phyloP scores from a whole-genome alignment of 2,888 invertebrate species.

The Netelia fuscicornis region DNA sequence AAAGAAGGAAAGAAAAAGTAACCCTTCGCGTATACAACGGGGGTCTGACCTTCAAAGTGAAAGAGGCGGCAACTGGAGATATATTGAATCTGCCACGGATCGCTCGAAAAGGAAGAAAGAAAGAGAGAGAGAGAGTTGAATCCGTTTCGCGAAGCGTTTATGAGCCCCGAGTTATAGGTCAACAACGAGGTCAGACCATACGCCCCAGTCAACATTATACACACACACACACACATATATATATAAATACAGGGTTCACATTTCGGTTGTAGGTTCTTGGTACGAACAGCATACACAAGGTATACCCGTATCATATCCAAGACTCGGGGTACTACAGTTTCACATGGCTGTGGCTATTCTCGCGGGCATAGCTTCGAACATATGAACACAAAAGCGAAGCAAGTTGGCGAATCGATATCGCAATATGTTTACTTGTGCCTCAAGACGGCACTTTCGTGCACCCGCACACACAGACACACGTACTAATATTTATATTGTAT shows the following conservation, averaged over 20 bases:
- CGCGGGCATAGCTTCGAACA: background rate
- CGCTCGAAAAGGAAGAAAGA: background rate
- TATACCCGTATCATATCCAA: constrained; percentile 1
- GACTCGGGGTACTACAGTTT: constrained; percentile 7
- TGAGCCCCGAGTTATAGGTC: constrained; percentile 46
- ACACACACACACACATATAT: background rate
- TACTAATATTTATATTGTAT: background rate
- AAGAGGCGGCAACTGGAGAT: constrained; percentile 13
- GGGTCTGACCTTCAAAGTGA: constrained; percentile 42
- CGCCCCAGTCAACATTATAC: constrained; percentile 3
- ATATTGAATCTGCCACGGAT: constrained; percentile 36
- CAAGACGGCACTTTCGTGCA: constrained; percentile 3
- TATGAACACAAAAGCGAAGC: background rate
- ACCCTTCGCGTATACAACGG: constrained; percentile 12
- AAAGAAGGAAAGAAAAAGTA: constrained; percentile 1
- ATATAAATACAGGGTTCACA: background rate
- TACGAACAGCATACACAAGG: constrained; percentile 25
- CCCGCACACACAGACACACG: background rate
- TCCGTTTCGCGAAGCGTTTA: constrained; percentile 38
- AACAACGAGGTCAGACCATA: constrained; percentile 51
- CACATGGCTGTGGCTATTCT: constrained; percentile 22
- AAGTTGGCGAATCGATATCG: constrained; percentile 46
- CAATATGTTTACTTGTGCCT: background rate
- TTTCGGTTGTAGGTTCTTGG: constrained; percentile 42
- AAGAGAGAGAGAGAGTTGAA: constrained; percentile 2